Evolutionary conservation across 2,797 vertebrate genomes (phyloP), one percentile per base, ranked within the genome.

Genomic region (Crocodylus rhombifer): DNA sequence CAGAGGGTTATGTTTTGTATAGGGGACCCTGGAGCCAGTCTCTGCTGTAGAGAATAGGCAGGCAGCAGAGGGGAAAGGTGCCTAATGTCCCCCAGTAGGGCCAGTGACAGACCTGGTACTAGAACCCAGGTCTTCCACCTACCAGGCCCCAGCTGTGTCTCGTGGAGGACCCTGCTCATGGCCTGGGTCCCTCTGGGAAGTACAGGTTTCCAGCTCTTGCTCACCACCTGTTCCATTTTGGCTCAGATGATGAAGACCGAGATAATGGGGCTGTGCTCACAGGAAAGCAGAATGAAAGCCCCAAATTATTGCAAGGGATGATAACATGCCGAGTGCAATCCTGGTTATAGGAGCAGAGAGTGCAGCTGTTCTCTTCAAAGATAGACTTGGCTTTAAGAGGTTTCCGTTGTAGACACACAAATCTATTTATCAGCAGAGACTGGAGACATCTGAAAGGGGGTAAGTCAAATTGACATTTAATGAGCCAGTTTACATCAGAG

Each of bases 31-130:
- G 13, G 33, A 36, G 25, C 23, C 36, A 15, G 36, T 14, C 14
- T 25, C 1, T 73, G 69, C 36, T 26, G 36, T 4, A 51, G 42
- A 51, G 42, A 51, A 51, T 51, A 51, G 28, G 91, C 75, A 78
- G 69, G n/a, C 81, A 96, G 84, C 95, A 96, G 96, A 95, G 90
- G 92, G 96, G 77, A 86, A 94, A 94, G 80, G 94, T 87, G 85
- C 92, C 96, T 89, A 93, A 92, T 86, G 71, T 95, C 93, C 92
- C 84, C 1, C 91, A n/a, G 67, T 61, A 1, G 84, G 79, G 88
- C 11, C 65, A 9, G 20, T 81, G 88, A 92, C 87, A 93, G 82
- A 92, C 84, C 93, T 10, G 69, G 0, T 23, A 84, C 76, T 5
- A 42, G 95, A 86, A 81, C 14, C 1, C 69, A 21, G 5, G 28